These are phyloP conservation scores for Eubasilissa regina DNA, from an alignment of 1,140 invertebrate genomes.

Conservation along the genomic window DNA sequence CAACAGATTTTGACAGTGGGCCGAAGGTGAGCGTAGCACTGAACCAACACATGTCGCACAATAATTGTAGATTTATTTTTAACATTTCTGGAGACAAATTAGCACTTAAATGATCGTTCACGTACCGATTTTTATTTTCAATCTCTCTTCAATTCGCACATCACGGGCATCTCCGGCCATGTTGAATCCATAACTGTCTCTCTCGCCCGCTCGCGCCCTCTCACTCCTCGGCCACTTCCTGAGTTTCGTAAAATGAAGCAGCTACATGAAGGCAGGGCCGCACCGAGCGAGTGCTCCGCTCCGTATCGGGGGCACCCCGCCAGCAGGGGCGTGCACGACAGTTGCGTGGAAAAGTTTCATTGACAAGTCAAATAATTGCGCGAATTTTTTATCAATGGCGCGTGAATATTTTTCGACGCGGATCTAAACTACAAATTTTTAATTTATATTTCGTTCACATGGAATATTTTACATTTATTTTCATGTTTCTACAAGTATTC, in stretches of 20 bases:
- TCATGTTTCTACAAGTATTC: too few species aligned
- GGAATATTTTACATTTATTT: too few species aligned
- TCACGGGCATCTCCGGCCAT: constrained; percentile 88
- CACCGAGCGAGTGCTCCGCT: neutral
- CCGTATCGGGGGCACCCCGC: neutral
- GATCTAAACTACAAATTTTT: neutral
- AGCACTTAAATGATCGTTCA: constrained; percentile 62
- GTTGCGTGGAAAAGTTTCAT: neutral
- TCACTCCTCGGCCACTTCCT: constrained; percentile 46
- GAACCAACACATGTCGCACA: constrained; percentile 56
- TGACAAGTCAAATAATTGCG: neutral
- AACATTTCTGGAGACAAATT: constrained; percentile 31
- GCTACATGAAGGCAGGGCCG: constrained; percentile 19
- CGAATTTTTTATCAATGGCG: constrained; percentile 13
- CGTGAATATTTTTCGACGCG: neutral
- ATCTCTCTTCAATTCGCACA: constrained; percentile 88
- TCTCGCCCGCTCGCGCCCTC: constrained; percentile 64
- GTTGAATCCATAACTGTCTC: constrained; percentile 82
- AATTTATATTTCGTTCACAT: too few species aligned
- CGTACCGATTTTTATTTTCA: constrained; percentile 91
- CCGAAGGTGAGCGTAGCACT: constrained; percentile 62
- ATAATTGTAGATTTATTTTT: constrained; percentile 6
- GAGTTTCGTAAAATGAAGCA: constrained; percentile 24
- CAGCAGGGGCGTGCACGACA: neutral
- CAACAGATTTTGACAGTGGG: constrained; percentile 48